These are phyloP conservation scores for Neocrepidodera transversa DNA, from an alignment of 2,888 invertebrate genomes.

Conservation along the genomic window DNA sequence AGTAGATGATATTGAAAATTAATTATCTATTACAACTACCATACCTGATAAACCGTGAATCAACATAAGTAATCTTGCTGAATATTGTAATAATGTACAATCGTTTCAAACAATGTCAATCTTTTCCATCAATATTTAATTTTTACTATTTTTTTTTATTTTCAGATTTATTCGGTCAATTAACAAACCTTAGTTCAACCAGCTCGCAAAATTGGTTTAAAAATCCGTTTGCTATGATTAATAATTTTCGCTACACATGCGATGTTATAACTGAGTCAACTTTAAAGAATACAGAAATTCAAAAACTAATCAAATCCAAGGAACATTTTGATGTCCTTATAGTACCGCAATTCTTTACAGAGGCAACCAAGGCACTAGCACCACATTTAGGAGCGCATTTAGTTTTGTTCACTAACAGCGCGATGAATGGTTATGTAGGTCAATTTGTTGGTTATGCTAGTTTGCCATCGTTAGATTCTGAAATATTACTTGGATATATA, in stretches of 20 bases:
- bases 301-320: conserved; percentile 50
- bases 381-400: conserved; percentile 55
- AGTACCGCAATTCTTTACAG: conserved; percentile 62
- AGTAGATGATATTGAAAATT: no score
- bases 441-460: conserved; percentile 61
- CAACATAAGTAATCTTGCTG: no score
- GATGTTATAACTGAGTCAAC: neutral
- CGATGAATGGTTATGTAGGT: conserved; percentile 60
- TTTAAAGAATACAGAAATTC: conserved; percentile 46
- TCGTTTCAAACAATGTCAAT: no score
- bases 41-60: no score
- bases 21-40: no score
- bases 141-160: no score
- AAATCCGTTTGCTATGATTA: neutral
- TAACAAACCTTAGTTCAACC: neutral
- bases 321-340: conserved; percentile 59
- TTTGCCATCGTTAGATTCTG: conserved; percentile 62
- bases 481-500: conserved; percentile 49
- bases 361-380: conserved; percentile 59
- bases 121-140: no score
- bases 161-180: neutral
- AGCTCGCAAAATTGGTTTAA: neutral
- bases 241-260: neutral
- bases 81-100: no score
- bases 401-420: conserved; percentile 59